Evolutionary conservation across 2,797 vertebrate genomes (phyloP), one percentile per base, ranked within the genome.

Genomic region (Anguilla obscura): DNA sequence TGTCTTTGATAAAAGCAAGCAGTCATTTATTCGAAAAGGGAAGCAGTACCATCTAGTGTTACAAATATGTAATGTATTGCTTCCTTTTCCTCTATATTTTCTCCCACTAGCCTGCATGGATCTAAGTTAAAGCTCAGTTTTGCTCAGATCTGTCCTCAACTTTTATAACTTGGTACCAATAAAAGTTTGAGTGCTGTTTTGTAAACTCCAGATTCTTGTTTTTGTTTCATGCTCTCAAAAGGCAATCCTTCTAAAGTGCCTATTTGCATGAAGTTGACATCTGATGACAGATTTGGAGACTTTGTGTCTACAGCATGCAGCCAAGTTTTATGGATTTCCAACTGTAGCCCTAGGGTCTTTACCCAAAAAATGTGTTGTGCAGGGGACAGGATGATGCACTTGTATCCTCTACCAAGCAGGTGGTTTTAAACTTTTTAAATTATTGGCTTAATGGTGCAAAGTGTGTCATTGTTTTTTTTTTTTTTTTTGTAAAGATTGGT

Each of bases 31-130:
- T 8, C 36, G 45, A 21, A 24, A 79, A 74, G 36, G 36, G 74
- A 79, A 45, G 36, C 74, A 79, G 74, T 24, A 45, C 36, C 74
- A 79, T 79, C 74, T 79, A 79, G 74, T 79, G 74, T 14, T 40
- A 21, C 0, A 45, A 40, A 79, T 24, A 79, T 79, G 36, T 40
- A 79, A 79, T 33, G 3, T 5, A 33, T 33, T 3, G 12, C 10
- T 45, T 18, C 45, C 36, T 4, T 45, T 6, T 79, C 74, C 36
- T 45, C 27, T 36, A 14, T 74, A 74, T 74, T 74, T 74, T 74
- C 3, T 21, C 24, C 36, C 36, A 16, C 69, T 74, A 30, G 3
- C 1, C 33, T 33, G 21, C n/a, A 27, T 8, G 1, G n/a, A n/a
- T 24, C n/a, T n/a, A 66, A 66, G n/a, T 0, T 4, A 60, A 60